phyloP scores from a whole-genome alignment of 2,888 invertebrate genomes.

The Ophraella communa region DNA sequence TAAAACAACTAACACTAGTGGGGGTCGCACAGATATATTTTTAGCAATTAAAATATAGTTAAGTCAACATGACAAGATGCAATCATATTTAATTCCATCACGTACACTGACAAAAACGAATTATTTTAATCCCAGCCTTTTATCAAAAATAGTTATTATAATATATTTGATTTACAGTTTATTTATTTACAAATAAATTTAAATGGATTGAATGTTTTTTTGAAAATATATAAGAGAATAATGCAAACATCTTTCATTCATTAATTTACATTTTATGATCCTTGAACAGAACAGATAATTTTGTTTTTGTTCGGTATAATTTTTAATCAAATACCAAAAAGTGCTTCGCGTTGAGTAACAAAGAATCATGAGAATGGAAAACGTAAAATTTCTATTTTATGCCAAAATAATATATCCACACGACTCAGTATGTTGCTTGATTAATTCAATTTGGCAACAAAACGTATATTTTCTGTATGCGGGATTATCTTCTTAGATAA shows the following conservation, averaged over 20 bases:
- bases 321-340: background rate
- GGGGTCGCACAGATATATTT: slow-evolving; percentile 2
- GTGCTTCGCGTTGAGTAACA: too few species aligned
- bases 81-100: background rate
- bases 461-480: background rate
- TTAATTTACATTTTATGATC: too few species aligned
- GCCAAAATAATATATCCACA: slow-evolving; percentile 4
- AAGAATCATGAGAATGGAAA: too few species aligned
- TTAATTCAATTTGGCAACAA: slow-evolving; percentile 5
- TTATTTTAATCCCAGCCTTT: background rate
- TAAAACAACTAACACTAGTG: background rate
- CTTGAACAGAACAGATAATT: too few species aligned
- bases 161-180: too few species aligned
- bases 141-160: too few species aligned
- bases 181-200: too few species aligned
- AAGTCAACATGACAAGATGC: background rate
- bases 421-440: slow-evolving; percentile 2
- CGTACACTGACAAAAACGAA: background rate
- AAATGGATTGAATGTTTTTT: too few species aligned
- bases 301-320: too few species aligned
- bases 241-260: too few species aligned
- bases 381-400: background rate
- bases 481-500: background rate
- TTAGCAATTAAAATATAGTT: background rate
- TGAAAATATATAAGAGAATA: too few species aligned